Conservation (phyloP, 2,113 vertebrate species). For the Chlorodrepanis virens region DNA sequence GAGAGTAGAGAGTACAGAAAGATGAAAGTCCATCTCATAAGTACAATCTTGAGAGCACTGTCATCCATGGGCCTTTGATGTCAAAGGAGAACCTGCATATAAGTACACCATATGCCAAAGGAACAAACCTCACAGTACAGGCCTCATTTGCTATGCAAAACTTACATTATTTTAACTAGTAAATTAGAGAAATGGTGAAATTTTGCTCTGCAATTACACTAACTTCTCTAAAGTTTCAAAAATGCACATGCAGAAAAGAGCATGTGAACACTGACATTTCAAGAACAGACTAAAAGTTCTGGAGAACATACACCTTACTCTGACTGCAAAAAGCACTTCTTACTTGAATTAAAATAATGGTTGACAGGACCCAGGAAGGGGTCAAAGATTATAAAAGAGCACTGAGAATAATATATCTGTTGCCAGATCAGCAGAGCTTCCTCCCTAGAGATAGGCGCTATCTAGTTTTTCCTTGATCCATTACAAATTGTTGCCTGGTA, state of each 20-base stretch:
- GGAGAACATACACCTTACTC: not conserved
- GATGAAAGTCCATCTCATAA: not conserved
- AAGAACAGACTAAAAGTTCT: not conserved
- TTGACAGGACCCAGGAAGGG: not conserved
- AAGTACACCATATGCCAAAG: not conserved
- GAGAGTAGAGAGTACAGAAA: not conserved
- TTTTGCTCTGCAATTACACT: not conserved
- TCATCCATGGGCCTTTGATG: not conserved
- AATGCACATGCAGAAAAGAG: not conserved
- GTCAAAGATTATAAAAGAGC: constrained; percentile 4
- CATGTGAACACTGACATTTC: not conserved
- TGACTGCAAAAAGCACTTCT: not conserved
- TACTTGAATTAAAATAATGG: not conserved
- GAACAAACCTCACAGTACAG: not conserved
- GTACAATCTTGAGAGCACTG: not conserved
- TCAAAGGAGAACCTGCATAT: not conserved
- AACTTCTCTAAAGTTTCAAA: not conserved
- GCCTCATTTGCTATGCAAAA: not conserved
- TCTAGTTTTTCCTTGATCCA: constrained; percentile 39
- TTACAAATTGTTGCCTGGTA: constrained; percentile 34
- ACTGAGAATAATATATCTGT: not conserved
- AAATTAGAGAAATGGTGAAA: not conserved
- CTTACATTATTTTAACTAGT: not conserved
- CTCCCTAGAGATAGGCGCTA: constrained; percentile 14
- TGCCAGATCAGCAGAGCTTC: constrained; percentile 18